Percentiles rank a stretch among this genome's conserved stretches.
Conservation (phyloP, 2,797 vertebrate genomes). For the Sebastolobus altivelis region DNA sequence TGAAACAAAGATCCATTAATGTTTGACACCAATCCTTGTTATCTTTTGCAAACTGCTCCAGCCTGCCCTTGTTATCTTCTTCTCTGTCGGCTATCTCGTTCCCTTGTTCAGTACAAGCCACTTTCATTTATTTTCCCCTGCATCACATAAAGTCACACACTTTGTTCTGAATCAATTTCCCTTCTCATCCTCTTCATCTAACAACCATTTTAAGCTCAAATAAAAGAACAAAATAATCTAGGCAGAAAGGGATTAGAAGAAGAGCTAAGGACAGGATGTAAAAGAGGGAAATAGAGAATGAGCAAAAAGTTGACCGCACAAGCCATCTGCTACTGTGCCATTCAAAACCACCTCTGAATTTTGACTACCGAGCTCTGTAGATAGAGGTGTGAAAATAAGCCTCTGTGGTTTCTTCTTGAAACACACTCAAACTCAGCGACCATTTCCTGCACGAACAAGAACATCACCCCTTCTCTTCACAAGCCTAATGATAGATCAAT, state of each 20-base stretch:
- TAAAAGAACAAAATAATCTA: background rate
- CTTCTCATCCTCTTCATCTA: slow-evolving; percentile 10
- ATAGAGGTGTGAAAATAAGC: slow-evolving; percentile 14
- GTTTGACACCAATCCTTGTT: slow-evolving; percentile 60
- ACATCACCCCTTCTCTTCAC: slow-evolving; percentile 6
- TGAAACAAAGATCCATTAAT: slow-evolving; percentile 63
- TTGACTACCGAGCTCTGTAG: background rate
- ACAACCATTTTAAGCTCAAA: background rate
- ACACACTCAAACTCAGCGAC: background rate
- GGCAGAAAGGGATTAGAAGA: background rate
- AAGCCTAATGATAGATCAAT: background rate
- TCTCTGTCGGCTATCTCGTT: slow-evolving; percentile 7
- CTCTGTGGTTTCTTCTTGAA: slow-evolving; percentile 17
- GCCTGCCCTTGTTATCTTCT: slow-evolving; percentile 34
- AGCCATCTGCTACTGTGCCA: background rate
- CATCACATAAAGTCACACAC: background rate
- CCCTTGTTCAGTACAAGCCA: slow-evolving; percentile 9
- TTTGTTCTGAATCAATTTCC: slow-evolving; percentile 13
- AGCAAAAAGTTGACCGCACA: slow-evolving; percentile 3
- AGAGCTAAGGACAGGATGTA: slow-evolving; percentile 12
- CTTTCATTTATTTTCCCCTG: slow-evolving; percentile 5
- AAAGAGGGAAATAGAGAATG: slow-evolving; percentile 20
- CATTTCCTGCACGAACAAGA: slow-evolving; percentile 1
- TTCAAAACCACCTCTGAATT: slow-evolving; percentile 1
- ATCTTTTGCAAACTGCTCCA: slow-evolving; percentile 46